Conservation (phyloP, 1,140 invertebrate genomes). For the roundworm (Caenorhabditis elegans) region DNA sequence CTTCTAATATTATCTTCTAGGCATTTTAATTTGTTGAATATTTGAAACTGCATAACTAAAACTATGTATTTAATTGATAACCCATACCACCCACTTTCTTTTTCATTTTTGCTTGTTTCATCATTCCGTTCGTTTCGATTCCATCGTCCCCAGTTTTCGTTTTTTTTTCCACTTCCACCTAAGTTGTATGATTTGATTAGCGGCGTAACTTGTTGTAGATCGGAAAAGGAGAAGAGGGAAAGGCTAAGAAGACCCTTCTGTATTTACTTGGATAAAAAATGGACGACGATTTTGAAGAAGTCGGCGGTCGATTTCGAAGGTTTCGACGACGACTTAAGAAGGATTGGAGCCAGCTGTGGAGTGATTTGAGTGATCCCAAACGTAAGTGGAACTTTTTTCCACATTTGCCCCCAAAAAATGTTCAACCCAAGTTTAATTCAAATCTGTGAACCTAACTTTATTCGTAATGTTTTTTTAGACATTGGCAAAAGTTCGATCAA, state of each 20-base stretch:
- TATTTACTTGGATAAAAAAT: too few species aligned
- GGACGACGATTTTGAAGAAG: background rate
- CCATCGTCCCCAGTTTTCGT: background rate
- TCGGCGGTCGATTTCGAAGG: background rate
- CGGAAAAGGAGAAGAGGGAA: background rate
- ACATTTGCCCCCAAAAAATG: too few species aligned
- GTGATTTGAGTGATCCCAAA: slow-evolving; percentile 7
- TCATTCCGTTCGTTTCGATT: background rate
- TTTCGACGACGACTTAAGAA: slow-evolving; percentile 12
- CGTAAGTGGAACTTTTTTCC: slow-evolving; percentile 4
- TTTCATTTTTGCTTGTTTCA: background rate
- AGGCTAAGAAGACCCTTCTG: background rate
- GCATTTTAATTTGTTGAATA: too few species aligned
- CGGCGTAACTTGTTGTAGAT: slow-evolving; percentile 14
- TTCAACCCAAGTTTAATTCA: too few species aligned
- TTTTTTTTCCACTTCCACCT: background rate
- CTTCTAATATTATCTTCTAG: too few species aligned
- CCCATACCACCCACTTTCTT: too few species aligned
- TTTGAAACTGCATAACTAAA: too few species aligned
- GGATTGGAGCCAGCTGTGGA: background rate
- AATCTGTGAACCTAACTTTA: too few species aligned
- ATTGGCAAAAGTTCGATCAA: too few species aligned
- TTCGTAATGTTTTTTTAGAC: too few species aligned
- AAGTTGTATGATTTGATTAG: slow-evolving; percentile 6
- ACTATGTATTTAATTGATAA: too few species aligned